Percentiles rank a stretch among this genome's conserved stretches.
Evolutionary conservation across 1,140 invertebrate genomes (phyloP).

Genomic region (Phortica variegata): DNA sequence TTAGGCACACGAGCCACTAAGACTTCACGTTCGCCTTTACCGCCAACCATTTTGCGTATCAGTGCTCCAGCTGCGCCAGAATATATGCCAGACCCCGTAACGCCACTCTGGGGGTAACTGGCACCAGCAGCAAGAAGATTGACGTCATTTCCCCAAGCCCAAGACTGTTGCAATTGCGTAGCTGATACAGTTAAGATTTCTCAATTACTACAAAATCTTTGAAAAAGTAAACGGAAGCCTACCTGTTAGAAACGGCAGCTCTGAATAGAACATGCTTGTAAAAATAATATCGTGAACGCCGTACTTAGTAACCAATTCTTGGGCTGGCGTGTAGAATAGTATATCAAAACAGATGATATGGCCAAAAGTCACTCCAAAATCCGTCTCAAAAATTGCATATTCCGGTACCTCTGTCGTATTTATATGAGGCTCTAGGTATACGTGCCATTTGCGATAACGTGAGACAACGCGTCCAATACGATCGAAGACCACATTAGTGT

Average conservation of each 20-base stretch:
- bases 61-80: slow-evolving; percentile 58
- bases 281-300: slow-evolving; percentile 69
- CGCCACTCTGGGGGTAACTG: slow-evolving; percentile 60
- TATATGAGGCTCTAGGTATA: slow-evolving; percentile 59
- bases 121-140: slow-evolving; percentile 64
- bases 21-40: slow-evolving; percentile 50
- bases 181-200: slow-evolving; percentile 45
- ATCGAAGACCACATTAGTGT: slow-evolving; percentile 74
- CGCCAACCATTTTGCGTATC: slow-evolving; percentile 58
- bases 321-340: slow-evolving; percentile 65
- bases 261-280: slow-evolving; percentile 72
- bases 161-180: slow-evolving; percentile 62
- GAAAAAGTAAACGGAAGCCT: slow-evolving; percentile 6
- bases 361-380: slow-evolving; percentile 81
- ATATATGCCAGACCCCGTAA: slow-evolving; percentile 67
- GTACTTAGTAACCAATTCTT: slow-evolving; percentile 32
- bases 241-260: slow-evolving; percentile 70
- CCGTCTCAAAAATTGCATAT: slow-evolving; percentile 68
- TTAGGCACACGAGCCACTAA: slow-evolving; percentile 59
- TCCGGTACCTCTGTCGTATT: slow-evolving; percentile 49
- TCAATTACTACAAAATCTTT: background rate
- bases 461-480: slow-evolving; percentile 60
- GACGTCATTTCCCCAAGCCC: slow-evolving; percentile 62
- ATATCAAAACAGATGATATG: slow-evolving; percentile 79
- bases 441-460: slow-evolving; percentile 76